These are phyloP conservation scores for Macrotus californicus DNA, from an alignment of 2,113 vertebrate species.

Conservation along the genomic window DNA sequence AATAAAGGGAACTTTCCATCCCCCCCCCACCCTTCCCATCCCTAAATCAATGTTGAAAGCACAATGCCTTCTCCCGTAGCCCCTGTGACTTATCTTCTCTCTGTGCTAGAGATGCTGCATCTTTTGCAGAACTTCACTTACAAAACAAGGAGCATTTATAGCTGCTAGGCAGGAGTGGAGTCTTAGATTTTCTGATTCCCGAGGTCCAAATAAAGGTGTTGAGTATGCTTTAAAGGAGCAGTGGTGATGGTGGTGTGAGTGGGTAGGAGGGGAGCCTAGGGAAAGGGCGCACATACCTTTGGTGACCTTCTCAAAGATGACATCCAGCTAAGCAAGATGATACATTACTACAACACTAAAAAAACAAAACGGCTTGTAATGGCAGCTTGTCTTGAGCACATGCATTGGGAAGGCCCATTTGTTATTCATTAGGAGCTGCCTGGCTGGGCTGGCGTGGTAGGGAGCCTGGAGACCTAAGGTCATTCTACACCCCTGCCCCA, in stretches of 20 bases:
- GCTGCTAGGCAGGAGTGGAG: background rate
- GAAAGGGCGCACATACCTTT: constrained; percentile 66
- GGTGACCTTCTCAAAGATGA: constrained; percentile 77
- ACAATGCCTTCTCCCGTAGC: background rate
- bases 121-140: constrained; percentile 4
- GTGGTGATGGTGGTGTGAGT: background rate
- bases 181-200: background rate
- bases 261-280: constrained; percentile 40
- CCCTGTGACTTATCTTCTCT: background rate
- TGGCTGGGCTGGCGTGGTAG: constrained; percentile 71
- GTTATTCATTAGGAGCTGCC: constrained; percentile 82
- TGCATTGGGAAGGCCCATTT: constrained; percentile 79
- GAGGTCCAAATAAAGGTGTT: constrained; percentile 13
- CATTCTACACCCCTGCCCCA: constrained; percentile 75
- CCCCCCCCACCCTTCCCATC: rapidly evolving
- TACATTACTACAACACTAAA: constrained; percentile 75
- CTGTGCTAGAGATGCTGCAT: background rate
- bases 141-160: constrained; percentile 27
- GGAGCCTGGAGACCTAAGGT: constrained; percentile 77
- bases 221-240: constrained; percentile 18
- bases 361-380: constrained; percentile 77
- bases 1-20: background rate
- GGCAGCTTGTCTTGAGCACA: constrained; percentile 75
- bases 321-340: constrained; percentile 78
- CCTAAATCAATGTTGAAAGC: background rate